A percentile compares a stretch with the other conserved stretches of the same genome.
These are phyloP conservation scores for Silvanus unidentatus DNA, from an alignment of 2,888 invertebrate genomes.

Conservation along the genomic window DNA sequence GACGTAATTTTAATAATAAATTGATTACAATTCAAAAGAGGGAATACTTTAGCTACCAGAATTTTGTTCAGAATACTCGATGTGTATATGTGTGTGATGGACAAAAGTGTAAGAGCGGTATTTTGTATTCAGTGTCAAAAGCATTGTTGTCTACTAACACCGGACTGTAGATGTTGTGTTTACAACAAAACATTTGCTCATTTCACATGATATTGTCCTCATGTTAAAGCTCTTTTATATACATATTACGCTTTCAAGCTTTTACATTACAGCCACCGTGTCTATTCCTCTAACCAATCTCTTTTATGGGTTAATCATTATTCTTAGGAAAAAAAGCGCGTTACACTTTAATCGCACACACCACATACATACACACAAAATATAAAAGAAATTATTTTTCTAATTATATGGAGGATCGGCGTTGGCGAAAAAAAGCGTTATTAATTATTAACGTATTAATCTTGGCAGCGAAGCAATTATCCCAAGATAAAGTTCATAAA, in stretches of 20 bases:
- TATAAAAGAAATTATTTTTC: too few species aligned
- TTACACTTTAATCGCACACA: too few species aligned
- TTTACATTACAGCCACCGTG: too few species aligned
- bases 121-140: constrained; percentile 1
- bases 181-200: constrained; percentile 18
- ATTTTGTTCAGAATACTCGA: too few species aligned
- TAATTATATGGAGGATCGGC: too few species aligned
- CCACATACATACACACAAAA: too few species aligned
- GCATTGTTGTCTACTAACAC: neutral
- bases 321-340: too few species aligned
- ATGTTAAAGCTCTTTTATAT: constrained; percentile 5
- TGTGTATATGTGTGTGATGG: too few species aligned
- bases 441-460: constrained; percentile 3
- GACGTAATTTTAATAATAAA: constrained; percentile 1
- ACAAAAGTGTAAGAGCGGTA: neutral
- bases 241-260: neutral
- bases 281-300: too few species aligned
- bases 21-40: neutral
- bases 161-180: constrained; percentile 6
- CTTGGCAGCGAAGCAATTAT: constrained; percentile 4
- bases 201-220: constrained; percentile 24
- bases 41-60: too few species aligned
- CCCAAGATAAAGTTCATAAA: constrained; percentile 19
- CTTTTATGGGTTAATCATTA: too few species aligned
- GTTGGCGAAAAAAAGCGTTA: neutral